phyloP scores from a whole-genome alignment of 2,113 vertebrate genomes.

The Prochilodus magdalenae region DNA sequence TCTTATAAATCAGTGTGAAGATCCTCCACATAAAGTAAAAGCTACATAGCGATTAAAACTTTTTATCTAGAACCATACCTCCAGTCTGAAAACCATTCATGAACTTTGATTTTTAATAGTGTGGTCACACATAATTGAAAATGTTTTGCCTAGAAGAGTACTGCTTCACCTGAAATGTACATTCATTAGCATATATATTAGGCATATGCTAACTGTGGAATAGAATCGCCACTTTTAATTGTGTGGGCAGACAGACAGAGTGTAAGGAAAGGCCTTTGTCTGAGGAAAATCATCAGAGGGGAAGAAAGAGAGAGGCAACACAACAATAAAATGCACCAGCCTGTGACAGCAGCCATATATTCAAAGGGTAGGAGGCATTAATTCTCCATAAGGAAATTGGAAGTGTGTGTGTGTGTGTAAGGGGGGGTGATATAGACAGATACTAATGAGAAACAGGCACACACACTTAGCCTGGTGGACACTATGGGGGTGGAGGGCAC shows the following conservation, averaged over 20 bases:
- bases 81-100: too few species aligned
- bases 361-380: constrained; percentile 44
- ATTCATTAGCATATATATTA: not conserved
- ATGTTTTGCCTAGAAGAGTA: too few species aligned
- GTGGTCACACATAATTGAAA: too few species aligned
- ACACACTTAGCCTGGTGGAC: constrained; percentile 45
- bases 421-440: constrained; percentile 29
- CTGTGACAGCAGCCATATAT: constrained; percentile 55
- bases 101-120: too few species aligned
- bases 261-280: not conserved
- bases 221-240: not conserved
- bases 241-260: not conserved
- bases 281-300: not conserved
- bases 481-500: constrained; percentile 34
- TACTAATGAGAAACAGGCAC: constrained; percentile 54
- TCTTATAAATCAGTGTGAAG: too few species aligned
- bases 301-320: constrained; percentile 21
- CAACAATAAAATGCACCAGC: constrained; percentile 48
- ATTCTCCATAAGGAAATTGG: constrained; percentile 47
- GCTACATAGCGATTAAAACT: too few species aligned
- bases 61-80: too few species aligned
- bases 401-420: constrained; percentile 20
- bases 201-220: not conserved
- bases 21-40: too few species aligned
- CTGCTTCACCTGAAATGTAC: too few species aligned